Base-by-base conservation (phyloP, 2,888 invertebrate genomes). In the Iphiclides podalirius region DNA sequence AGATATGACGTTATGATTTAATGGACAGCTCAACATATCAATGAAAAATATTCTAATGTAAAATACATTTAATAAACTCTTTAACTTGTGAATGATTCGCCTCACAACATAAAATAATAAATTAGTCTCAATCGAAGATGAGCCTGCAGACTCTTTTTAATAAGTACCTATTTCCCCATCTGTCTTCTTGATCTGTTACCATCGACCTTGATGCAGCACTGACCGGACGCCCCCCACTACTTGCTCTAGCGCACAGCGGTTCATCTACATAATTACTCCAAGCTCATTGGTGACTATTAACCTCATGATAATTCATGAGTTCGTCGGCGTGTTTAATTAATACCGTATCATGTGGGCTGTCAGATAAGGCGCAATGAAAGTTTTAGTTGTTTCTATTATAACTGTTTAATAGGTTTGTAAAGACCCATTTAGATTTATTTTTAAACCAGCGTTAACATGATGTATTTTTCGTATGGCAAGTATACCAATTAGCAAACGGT, bases 201-300 rank as follows among this genome's bases (percentile, higher is more conserved):
- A 53, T 52, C 48, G 63, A 50, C 57, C 57, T 59, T 52, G 52
- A 40, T 45, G 8, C 17, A 50, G 15, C 39, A 9, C 44, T 28
- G 47, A 23, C 41, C 47, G 36, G 35, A 47, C 35, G 38, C n/a
- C 40, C 70, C 77, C 74, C 67, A 71, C 64, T 64, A 59, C 55
- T 36, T 64, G 75, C 75, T 74, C 72, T 55, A 63, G 74, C 77
- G 75, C 79, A 72, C 62, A 64, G 64, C 70, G 67, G 56, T 75
- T 80, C 83, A 86, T 88, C 86, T 87, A 84, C 87, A 87, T 88
- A 87, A 88, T 86, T 80, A 86, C 84, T 83, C 79, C 69, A 74
- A 79, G 83, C 86, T 80, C 86, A 88, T 86, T 87, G 86, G 85
- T 83, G 82, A 86, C 87, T 86, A 83, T 86, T 85, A 86, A 84